Conservation (phyloP, 2,113 vertebrate species). For the Psilopogon haemacephalus region DNA sequence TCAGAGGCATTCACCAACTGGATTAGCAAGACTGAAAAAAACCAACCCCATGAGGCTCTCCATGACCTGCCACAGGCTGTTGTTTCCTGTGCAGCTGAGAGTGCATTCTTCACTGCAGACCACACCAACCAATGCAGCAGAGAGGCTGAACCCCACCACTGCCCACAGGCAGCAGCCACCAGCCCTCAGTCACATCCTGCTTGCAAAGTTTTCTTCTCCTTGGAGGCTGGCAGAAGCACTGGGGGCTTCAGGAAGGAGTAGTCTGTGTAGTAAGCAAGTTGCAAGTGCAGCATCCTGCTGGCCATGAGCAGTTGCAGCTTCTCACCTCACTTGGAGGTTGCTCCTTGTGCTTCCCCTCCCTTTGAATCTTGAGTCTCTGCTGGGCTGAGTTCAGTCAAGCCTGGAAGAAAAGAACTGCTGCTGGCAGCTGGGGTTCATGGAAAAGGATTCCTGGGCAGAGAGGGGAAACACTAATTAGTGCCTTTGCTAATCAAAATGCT, state of each 20-base stretch:
- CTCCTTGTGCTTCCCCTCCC: background rate
- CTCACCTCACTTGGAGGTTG: background rate
- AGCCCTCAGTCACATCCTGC: background rate
- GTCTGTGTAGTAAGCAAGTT: background rate
- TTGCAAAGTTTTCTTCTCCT: background rate
- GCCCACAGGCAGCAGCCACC: background rate
- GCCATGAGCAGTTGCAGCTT: background rate
- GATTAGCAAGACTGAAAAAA: constrained; percentile 24
- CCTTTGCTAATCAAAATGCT: background rate
- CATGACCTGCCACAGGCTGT: background rate
- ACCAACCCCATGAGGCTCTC: background rate
- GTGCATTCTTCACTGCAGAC: background rate
- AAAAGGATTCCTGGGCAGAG: background rate
- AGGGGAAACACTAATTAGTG: background rate
- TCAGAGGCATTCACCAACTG: background rate
- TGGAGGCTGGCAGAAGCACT: background rate
- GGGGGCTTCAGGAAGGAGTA: background rate
- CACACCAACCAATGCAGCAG: background rate
- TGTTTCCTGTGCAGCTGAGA: constrained; percentile 34
- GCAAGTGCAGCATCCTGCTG: background rate
- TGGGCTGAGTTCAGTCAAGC: background rate
- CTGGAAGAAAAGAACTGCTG: background rate
- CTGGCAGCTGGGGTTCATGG: background rate
- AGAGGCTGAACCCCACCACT: background rate
- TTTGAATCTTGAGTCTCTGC: background rate